Evolutionary conservation across 2,113 vertebrate genomes (phyloP).

Genomic region (Meleagris gallopavo): DNA sequence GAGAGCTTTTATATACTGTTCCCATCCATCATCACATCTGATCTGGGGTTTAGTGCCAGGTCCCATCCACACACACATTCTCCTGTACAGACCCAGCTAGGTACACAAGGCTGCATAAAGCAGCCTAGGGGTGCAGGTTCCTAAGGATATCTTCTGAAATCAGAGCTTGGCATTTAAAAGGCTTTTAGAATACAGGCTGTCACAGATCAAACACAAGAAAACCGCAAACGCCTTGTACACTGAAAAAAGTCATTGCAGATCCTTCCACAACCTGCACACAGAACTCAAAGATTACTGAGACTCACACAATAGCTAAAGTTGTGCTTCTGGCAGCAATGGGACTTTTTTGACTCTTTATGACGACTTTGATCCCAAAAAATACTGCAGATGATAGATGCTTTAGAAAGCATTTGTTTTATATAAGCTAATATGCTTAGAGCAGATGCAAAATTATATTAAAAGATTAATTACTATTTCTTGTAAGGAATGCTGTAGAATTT

Average conservation of each 20-base stretch:
- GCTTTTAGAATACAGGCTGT: neutral
- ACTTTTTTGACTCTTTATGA: neutral
- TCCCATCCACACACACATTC: neutral
- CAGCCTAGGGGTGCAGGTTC: rapidly evolving
- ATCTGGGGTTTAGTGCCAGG: neutral
- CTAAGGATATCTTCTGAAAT: rapidly evolving
- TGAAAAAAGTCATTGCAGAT: neutral
- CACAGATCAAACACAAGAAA: neutral
- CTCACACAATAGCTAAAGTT: neutral
- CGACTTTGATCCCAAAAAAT: neutral
- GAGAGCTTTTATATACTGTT: neutral
- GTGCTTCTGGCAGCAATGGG: neutral
- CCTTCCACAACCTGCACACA: neutral
- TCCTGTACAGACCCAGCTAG: neutral
- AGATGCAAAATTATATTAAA: constrained; percentile 55
- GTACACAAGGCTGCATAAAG: rapidly evolving
- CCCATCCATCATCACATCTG: rapidly evolving
- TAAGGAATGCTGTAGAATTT: neutral
- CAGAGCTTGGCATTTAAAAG: neutral
- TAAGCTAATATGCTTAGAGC: constrained; percentile 47
- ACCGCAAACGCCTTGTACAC: neutral
- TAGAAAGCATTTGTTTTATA: neutral
- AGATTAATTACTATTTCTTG: constrained; percentile 22
- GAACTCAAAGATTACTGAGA: neutral
- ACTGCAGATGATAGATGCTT: neutral